Evolutionary conservation across 2,113 vertebrate species (phyloP).

Genomic region (Tyrannus savana): DNA sequence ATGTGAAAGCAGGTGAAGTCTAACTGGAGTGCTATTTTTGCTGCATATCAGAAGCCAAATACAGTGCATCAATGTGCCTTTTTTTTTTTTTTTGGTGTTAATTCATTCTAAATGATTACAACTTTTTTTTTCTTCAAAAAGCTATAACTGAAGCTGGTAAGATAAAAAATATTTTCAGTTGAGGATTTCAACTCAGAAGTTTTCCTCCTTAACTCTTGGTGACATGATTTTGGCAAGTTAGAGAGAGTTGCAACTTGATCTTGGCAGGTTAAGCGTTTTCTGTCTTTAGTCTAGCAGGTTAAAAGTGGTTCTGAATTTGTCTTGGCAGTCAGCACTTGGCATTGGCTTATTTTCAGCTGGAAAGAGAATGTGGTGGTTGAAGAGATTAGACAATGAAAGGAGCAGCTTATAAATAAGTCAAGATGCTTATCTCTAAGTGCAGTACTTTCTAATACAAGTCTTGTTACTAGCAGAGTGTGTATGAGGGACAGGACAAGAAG

Average conservation of each 20-base stretch:
- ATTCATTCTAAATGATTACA: neutral
- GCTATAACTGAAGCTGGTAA: neutral
- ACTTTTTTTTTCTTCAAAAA: neutral
- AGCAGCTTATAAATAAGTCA: constrained; percentile 1
- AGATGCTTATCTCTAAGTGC: neutral
- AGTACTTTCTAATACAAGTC: neutral
- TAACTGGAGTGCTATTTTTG: neutral
- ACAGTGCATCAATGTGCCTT: neutral
- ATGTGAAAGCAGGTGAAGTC: neutral
- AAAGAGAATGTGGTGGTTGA: neutral
- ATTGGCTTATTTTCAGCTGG: constrained; percentile 32
- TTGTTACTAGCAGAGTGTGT: neutral
- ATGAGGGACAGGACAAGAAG: neutral
- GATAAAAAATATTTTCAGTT: neutral
- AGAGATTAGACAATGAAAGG: constrained; percentile 19
- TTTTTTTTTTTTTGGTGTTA: neutral
- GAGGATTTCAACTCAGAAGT: neutral
- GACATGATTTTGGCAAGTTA: constrained; percentile 22
- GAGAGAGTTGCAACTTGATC: neutral
- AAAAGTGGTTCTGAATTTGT: constrained; percentile 20
- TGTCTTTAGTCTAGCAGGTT: constrained; percentile 28
- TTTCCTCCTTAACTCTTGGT: neutral
- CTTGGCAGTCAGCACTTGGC: neutral
- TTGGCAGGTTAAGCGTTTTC: constrained; percentile 27
- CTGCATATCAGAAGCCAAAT: neutral